These are phyloP conservation scores for Seriola dumerili DNA, from an alignment of 2,113 vertebrate genomes.

Conservation along the genomic window DNA sequence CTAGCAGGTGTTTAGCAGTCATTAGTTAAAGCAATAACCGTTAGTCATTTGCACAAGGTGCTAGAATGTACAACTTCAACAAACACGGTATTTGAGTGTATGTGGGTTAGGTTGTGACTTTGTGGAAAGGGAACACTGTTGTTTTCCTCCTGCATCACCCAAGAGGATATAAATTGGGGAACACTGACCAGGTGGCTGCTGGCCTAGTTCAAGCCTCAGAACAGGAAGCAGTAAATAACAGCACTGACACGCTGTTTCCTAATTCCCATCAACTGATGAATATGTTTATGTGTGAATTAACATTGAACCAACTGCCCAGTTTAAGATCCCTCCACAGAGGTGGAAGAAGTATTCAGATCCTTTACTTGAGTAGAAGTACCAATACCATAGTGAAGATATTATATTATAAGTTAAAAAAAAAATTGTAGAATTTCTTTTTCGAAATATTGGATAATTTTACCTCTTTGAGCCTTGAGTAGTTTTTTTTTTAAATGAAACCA, in stretches of 20 bases:
- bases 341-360: background rate
- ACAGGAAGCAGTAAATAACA: background rate
- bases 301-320: background rate
- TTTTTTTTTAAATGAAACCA: too few relatives aligned
- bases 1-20: conserved; percentile 22
- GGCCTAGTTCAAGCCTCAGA: conserved; percentile 41
- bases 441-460: too few relatives aligned
- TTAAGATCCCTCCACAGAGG: background rate
- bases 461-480: too few relatives aligned
- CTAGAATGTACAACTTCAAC: background rate
- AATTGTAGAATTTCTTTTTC: too few relatives aligned
- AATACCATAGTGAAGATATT: too few relatives aligned
- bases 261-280: background rate
- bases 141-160: conserved; percentile 11
- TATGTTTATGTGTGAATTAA: too few relatives aligned
- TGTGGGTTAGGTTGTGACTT: conserved; percentile 18
- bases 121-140: conserved; percentile 17
- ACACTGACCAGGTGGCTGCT: conserved; percentile 41
- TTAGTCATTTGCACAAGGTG: background rate
- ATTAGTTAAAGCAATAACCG: background rate
- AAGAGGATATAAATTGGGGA: conserved; percentile 10
- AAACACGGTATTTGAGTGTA: background rate
- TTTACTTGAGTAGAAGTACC: too few relatives aligned
- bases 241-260: background rate
- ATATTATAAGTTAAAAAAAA: too few relatives aligned